Evolutionary conservation across 2,113 vertebrate species (phyloP).

Genomic region (Mungos mungo): DNA sequence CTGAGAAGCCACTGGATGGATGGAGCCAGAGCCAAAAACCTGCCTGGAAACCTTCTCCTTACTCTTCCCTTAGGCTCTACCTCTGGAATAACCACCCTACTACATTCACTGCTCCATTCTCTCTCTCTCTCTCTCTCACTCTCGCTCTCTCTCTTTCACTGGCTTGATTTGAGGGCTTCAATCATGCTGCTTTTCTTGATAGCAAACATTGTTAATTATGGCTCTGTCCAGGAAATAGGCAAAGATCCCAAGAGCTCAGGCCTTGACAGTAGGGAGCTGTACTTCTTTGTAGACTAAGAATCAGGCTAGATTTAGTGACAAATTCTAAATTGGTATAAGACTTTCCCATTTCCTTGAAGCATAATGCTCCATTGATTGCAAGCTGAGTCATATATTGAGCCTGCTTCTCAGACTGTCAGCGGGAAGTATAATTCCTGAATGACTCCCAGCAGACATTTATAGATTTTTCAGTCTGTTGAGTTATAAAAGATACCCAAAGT

Average conservation of each 20-base stretch:
- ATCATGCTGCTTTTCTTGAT: conserved; percentile 40
- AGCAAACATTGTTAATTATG: conserved; percentile 17
- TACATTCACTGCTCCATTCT: neutral
- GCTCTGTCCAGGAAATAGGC: conserved; percentile 20
- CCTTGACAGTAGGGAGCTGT: conserved; percentile 1
- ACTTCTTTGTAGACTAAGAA: conserved; percentile 55
- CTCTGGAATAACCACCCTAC: neutral
- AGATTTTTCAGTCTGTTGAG: conserved; percentile 73
- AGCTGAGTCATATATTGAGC: conserved; percentile 62
- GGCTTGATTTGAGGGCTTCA: neutral
- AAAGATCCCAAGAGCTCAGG: conserved; percentile 43
- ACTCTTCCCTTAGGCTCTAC: neutral
- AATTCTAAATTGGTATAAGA: conserved; percentile 63
- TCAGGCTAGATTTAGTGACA: conserved; percentile 54
- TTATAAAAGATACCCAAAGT: conserved; percentile 65
- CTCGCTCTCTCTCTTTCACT: neutral
- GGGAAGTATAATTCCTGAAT: conserved; percentile 70
- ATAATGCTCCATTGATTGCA: conserved; percentile 71
- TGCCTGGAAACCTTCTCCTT: neutral
- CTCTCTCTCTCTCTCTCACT: neutral
- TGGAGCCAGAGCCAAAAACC: neutral
- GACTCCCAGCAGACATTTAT: conserved; percentile 73
- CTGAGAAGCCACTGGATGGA: neutral
- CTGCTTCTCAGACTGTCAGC: conserved; percentile 65
- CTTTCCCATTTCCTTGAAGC: conserved; percentile 65